Conservation (phyloP, 2,797 vertebrate genomes). For the Rhabdophis nuchalis region DNA sequence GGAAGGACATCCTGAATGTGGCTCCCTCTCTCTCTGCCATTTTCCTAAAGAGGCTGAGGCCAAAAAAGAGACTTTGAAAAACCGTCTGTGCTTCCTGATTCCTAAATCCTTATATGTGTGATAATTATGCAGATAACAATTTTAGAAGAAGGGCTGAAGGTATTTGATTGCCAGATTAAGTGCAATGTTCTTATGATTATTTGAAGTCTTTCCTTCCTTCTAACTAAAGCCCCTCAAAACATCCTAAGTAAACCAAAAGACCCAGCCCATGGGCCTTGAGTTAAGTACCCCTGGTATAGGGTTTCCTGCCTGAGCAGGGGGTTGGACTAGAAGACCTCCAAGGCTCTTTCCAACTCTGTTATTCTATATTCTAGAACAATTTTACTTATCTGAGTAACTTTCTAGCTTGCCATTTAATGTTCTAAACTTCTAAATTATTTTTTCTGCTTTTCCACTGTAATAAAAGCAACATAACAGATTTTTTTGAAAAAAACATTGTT, state of each 20-base stretch:
- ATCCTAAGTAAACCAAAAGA: neutral
- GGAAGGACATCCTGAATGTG: neutral
- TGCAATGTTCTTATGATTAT: neutral
- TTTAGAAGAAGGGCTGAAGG: neutral
- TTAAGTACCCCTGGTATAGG: too few species aligned
- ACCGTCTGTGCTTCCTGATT: neutral
- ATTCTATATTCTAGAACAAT: neutral
- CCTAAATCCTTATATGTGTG: neutral
- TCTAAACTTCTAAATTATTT: constrained; percentile 12
- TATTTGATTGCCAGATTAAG: neutral
- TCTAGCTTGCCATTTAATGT: neutral
- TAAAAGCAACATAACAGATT: constrained; percentile 40
- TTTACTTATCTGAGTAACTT: neutral
- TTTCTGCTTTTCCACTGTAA: constrained; percentile 44
- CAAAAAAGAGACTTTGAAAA: neutral
- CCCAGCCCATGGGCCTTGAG: neutral
- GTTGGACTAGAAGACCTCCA: too few species aligned
- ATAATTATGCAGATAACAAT: neutral
- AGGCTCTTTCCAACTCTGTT: neutral
- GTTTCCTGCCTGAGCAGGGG: too few species aligned
- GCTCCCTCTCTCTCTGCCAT: neutral
- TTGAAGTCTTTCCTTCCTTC: neutral
- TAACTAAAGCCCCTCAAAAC: neutral
- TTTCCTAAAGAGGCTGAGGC: neutral
- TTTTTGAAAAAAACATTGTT: constrained; percentile 57